A percentile compares a stretch with the other conserved stretches of the same genome.
phyloP scores from a whole-genome alignment of 2,113 vertebrate species.

The Crotalus viridis region DNA sequence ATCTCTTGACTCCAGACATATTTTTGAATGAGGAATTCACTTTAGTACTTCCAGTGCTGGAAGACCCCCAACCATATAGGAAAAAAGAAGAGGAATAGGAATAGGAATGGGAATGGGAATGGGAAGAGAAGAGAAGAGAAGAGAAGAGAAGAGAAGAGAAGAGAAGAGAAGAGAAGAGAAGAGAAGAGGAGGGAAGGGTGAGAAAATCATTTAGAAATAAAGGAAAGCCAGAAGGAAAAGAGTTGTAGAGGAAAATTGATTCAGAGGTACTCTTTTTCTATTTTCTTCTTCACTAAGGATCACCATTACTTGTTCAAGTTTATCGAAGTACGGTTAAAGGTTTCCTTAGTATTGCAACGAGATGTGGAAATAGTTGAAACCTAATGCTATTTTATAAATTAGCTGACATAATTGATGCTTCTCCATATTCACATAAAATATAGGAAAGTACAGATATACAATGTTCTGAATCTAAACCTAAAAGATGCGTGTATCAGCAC shows the following conservation, averaged over 20 bases:
- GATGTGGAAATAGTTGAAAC: neutral
- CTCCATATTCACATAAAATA: neutral
- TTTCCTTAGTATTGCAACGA: neutral
- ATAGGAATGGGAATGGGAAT: too few species aligned
- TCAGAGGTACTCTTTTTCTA: neutral
- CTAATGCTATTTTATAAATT: neutral
- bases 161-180: neutral
- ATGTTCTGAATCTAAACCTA: neutral
- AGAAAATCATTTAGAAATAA: neutral
- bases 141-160: too few species aligned
- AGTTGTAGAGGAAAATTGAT: neutral
- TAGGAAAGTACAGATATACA: neutral
- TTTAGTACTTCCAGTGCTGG: neutral
- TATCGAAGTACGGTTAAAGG: neutral
- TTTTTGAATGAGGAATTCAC: neutral
- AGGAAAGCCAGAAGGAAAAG: neutral
- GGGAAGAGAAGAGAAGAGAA: neutral
- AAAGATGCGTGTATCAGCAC: neutral
- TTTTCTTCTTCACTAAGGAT: neutral
- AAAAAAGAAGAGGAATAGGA: neutral
- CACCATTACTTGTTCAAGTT: neutral
- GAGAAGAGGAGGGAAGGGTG: too few species aligned
- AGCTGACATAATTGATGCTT: neutral
- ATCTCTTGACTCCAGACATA: neutral
- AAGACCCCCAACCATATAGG: neutral